A percentile compares a stretch with the other conserved stretches of the same genome.
These are phyloP conservation scores for Centropus unirufus DNA, from an alignment of 2,113 vertebrate species.

Conservation along the genomic window DNA sequence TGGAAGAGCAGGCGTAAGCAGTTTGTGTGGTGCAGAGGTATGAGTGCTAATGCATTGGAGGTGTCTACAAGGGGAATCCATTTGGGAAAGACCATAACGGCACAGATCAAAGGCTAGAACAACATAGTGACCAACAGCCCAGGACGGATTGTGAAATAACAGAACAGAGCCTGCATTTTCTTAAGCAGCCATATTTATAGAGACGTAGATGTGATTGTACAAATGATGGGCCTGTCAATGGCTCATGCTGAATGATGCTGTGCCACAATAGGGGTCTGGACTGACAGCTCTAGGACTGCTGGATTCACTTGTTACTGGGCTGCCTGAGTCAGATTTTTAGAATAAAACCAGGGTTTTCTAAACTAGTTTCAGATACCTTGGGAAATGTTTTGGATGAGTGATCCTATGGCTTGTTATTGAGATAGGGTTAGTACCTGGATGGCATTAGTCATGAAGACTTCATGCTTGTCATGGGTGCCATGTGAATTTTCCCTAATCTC, in stretches of 20 bases:
- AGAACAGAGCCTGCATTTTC: background rate
- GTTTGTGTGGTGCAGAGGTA: background rate
- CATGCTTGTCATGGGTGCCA: background rate
- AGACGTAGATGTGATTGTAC: fast-evolving
- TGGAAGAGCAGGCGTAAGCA: conserved; percentile 20
- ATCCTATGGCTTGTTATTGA: background rate
- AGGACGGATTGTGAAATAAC: background rate
- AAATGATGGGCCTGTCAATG: background rate
- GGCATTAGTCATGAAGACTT: background rate
- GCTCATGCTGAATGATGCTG: background rate
- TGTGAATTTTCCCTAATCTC: background rate
- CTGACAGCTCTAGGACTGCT: background rate
- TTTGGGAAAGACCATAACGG: background rate
- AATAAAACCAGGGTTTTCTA: background rate
- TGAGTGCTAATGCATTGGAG: background rate
- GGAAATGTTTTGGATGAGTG: background rate
- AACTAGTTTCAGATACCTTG: background rate
- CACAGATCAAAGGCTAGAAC: background rate
- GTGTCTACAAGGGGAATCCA: background rate
- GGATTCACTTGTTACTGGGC: background rate
- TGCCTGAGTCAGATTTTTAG: background rate
- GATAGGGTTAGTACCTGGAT: background rate
- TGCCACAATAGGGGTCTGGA: background rate
- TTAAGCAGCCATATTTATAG: background rate
- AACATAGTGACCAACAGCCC: background rate